Conservation (phyloP, 1,140 invertebrate species). For the Chymomyza costata region DNA sequence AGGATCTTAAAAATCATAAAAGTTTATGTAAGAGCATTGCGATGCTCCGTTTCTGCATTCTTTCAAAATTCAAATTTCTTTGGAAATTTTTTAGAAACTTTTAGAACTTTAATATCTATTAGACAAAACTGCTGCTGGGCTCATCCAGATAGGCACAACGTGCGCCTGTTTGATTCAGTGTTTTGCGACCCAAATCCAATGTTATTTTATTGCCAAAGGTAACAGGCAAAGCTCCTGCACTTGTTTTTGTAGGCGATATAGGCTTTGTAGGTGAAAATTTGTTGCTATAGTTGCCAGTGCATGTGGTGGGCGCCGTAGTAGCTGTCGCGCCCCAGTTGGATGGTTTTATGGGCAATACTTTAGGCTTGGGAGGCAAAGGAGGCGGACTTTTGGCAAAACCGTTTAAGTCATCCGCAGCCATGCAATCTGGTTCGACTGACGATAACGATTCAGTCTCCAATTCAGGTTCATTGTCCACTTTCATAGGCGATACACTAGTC, state of each 20-base stretch:
- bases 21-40: too few species aligned
- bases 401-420: slow-evolving; percentile 25
- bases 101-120: slow-evolving; percentile 15
- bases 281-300: slow-evolving; percentile 46
- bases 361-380: slow-evolving; percentile 79
- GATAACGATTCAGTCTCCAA: slow-evolving; percentile 33
- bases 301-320: slow-evolving; percentile 16
- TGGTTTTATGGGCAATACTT: slow-evolving; percentile 78
- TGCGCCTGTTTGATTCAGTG: slow-evolving; percentile 44
- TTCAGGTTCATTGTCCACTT: slow-evolving; percentile 44
- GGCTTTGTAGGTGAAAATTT: slow-evolving; percentile 54
- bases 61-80: too few species aligned
- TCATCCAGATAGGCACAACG: slow-evolving; percentile 78
- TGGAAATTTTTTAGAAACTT: too few species aligned
- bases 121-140: slow-evolving; percentile 81
- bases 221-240: slow-evolving; percentile 35
- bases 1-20: slow-evolving; percentile 16
- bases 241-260: slow-evolving; percentile 40
- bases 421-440: slow-evolving; percentile 1
- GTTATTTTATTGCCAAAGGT: slow-evolving; percentile 46
- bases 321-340: slow-evolving; percentile 76
- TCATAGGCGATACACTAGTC: slow-evolving; percentile 51
- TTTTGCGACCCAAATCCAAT: slow-evolving; percentile 46
- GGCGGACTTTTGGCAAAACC: slow-evolving; percentile 75
- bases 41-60: neutral